Percentiles rank a stretch among this genome's conserved stretches.
phyloP scores from a whole-genome alignment of 2,113 vertebrate genomes.

The Prionailurus bengalensis region DNA sequence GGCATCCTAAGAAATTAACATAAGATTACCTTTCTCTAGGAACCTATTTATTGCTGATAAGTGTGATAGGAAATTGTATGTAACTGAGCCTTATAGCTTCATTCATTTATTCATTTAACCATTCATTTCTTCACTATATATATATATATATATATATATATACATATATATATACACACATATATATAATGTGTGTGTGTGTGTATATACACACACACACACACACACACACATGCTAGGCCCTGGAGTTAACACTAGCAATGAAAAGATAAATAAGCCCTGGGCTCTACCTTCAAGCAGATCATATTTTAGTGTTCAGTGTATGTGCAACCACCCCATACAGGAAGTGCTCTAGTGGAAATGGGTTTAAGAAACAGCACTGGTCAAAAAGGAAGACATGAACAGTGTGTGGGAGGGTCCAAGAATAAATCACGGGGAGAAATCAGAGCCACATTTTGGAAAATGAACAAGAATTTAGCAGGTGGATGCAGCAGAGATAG shows the following conservation, averaged over 20 bases:
- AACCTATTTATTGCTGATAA: not conserved
- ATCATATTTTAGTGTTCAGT: not conserved
- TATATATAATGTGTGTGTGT: too few species aligned
- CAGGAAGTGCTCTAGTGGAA: not conserved
- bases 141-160: not conserved
- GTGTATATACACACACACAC: too few species aligned
- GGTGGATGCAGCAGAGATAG: not conserved
- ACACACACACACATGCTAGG: not conserved
- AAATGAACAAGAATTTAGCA: not conserved
- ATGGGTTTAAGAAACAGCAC: not conserved
- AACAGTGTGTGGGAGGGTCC: not conserved
- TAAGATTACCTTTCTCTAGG: not conserved
- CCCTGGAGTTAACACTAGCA: not conserved
- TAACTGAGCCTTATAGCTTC: not conserved
- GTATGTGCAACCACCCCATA: not conserved
- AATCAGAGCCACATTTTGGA: not conserved
- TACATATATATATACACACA: too few species aligned
- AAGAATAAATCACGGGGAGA: not conserved
- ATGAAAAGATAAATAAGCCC: not conserved
- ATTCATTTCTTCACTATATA: slow-evolving; percentile 37
- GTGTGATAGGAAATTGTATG: not conserved
- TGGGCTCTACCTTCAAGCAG: not conserved
- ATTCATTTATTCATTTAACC: slow-evolving; percentile 3
- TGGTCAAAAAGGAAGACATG: not conserved
- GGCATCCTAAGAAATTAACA: slow-evolving; percentile 7